Base-by-base conservation (phyloP, 2,888 invertebrate genomes). In the Luperina nickerlii region DNA sequence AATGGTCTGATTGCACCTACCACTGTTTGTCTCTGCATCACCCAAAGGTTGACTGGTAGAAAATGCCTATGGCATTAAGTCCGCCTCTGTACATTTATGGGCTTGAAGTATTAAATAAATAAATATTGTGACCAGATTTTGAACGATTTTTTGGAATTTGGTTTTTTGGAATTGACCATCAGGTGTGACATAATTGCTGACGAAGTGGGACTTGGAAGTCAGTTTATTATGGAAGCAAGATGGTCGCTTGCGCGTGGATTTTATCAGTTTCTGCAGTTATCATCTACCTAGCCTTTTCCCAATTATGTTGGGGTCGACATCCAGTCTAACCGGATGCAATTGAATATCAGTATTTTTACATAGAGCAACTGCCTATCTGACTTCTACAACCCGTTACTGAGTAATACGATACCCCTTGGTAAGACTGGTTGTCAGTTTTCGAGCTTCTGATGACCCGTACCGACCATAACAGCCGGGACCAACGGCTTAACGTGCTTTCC, bases 101-200 rank as follows among this genome's bases (percentile, higher is more conserved):
- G n/a, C n/a, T n/a, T n/a, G n/a, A n/a, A n/a, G n/a, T n/a, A n/a
- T n/a, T n/a, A n/a, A n/a, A n/a, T n/a, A n/a, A n/a, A n/a, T n/a
- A n/a, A n/a, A n/a, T n/a, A n/a, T n/a, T n/a, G n/a, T n/a, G n/a
- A n/a, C n/a, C n/a, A n/a, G n/a, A n/a, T n/a, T n/a, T n/a, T n/a
- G n/a, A n/a, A n/a, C n/a, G n/a, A n/a, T n/a, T n/a, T n/a, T n/a
- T n/a, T n/a, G n/a, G n/a, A n/a, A n/a, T n/a, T n/a, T n/a, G n/a
- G n/a, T n/a, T n/a, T n/a, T n/a, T n/a, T n/a, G n/a, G n/a, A n/a
- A n/a, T n/a, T n/a, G n/a, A n/a, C n/a, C n/a, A n/a, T n/a, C n/a
- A n/a, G n/a, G 32, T 32, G 9, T 78, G 67, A 76, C 76, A 67
- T 60, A n/a, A 20, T 57, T 48, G 51, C 11, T 67, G 77, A 78